Evolutionary conservation across 1,140 invertebrate genomes (phyloP), one percentile per base, ranked within the genome.

Genomic region (Pseudachorutes palmiensis): DNA sequence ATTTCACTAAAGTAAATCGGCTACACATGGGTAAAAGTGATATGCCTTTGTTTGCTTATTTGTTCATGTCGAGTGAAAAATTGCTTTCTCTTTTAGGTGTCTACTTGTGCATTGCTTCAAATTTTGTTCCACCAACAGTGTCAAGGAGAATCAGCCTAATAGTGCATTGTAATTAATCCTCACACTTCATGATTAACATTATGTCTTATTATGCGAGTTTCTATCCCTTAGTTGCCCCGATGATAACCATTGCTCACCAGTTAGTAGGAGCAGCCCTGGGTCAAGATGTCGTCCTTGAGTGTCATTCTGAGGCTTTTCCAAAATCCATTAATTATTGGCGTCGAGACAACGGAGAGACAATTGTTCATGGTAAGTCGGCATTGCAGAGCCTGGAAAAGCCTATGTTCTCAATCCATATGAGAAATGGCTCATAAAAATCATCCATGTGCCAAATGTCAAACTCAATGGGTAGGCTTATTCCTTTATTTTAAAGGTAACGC

Each of bases 81-180:
- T 9, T 64, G 41, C 48, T 58, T 32, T n/a, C 26, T 9, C 41
- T 36, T 32, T 22, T 66, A 60, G 64, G 51, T 2, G 86, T 89
- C 3, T 92, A 92, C 77, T 79, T 92, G 19, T 92, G 90, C 76
- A 92, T 92, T 65, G 90, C 90, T 19, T 89, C 87, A 26, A 69
- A 69, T 59, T 65, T 68, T 9, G 87, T 93, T 1, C 90, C 90
- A 1, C 91, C 91, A 0, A 87, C 89, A 1, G 88, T 92, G 62
- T 91, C 88, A 82, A 92, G 92, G 78, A 81, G 91, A 74, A 91
- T 94, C 75, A 87, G 86, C 79, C 83, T 94, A 30, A 89, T 88
- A 61, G 88, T 92, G 28, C 88, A 93, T 74, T 94, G 90, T 92
- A 82, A 85, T 88, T 89, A 78, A 62, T n/a, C n/a, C n/a, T 45